phyloP scores from a whole-genome alignment of 2,113 vertebrate species.

The Perognathus longimembris region DNA sequence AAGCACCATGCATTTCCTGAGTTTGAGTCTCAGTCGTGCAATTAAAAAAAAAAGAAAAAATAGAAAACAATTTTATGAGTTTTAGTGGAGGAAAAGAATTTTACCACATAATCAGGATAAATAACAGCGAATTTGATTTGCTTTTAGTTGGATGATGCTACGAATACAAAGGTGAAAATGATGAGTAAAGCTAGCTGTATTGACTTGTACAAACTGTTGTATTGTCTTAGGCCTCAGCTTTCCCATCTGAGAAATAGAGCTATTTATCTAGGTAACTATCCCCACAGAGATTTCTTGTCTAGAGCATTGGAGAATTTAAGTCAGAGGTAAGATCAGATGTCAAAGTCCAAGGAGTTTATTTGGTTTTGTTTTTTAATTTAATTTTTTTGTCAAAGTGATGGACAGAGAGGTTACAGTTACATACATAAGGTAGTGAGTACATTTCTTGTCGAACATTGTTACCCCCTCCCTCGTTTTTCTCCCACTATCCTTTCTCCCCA shows the following conservation, averaged over 20 bases:
- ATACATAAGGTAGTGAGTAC: no score
- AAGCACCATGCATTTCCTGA: no score
- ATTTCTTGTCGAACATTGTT: no score
- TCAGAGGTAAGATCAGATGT: conserved; percentile 7
- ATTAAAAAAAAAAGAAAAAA: neutral
- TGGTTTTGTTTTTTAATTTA: no score
- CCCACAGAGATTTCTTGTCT: neutral
- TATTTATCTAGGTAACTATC: neutral
- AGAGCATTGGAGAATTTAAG: neutral
- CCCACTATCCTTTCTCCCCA: no score
- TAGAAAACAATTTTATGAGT: neutral
- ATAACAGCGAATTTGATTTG: neutral
- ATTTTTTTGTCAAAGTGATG: no score
- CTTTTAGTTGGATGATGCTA: neutral
- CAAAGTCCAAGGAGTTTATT: neutral
- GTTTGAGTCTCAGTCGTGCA: neutral
- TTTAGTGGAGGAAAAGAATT: conserved; percentile 13
- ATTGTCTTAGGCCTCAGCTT: neutral
- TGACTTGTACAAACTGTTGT: neutral
- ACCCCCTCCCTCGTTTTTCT: no score
- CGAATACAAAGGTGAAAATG: neutral
- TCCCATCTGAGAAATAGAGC: neutral
- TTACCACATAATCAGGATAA: neutral
- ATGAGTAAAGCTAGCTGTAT: neutral
- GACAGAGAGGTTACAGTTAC: no score